Evolutionary conservation across 1,140 invertebrate genomes (phyloP).

Genomic region (Saccostrea cuccullata): DNA sequence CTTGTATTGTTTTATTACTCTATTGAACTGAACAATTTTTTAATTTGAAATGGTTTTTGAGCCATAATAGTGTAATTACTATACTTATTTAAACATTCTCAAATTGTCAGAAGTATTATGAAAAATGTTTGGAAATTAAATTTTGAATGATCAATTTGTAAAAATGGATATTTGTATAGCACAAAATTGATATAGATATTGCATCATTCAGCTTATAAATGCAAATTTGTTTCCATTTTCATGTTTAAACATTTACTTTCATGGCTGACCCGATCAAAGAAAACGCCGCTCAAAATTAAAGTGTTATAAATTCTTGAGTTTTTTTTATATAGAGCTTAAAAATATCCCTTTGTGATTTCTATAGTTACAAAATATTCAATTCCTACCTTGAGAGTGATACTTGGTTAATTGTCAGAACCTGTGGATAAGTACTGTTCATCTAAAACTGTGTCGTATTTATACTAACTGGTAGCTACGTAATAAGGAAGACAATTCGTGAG

Average conservation of each 20-base stretch:
- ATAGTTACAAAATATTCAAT: neutral
- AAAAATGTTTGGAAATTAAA: no score
- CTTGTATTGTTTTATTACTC: no score
- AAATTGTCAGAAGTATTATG: no score
- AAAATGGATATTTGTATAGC: no score
- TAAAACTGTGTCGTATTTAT: neutral
- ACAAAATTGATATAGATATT: no score
- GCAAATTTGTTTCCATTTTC: neutral
- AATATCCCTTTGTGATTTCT: neutral
- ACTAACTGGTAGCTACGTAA: neutral
- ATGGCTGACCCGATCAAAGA: neutral
- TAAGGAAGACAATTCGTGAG: neutral
- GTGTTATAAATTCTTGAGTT: neutral
- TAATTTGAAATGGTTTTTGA: no score
- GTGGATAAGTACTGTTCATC: neutral
- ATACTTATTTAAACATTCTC: no score
- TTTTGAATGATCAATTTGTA: no score
- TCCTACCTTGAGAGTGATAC: neutral
- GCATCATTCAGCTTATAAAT: no score
- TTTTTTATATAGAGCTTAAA: neutral
- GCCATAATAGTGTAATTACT: no score
- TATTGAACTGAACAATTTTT: no score
- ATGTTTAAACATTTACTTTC: neutral
- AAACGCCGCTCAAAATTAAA: neutral
- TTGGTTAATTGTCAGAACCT: neutral